Percentiles rank a stretch among this genome's conserved stretches.
Conservation (phyloP, 2,888 invertebrate species). For the Aleiodes leptofemur region DNA sequence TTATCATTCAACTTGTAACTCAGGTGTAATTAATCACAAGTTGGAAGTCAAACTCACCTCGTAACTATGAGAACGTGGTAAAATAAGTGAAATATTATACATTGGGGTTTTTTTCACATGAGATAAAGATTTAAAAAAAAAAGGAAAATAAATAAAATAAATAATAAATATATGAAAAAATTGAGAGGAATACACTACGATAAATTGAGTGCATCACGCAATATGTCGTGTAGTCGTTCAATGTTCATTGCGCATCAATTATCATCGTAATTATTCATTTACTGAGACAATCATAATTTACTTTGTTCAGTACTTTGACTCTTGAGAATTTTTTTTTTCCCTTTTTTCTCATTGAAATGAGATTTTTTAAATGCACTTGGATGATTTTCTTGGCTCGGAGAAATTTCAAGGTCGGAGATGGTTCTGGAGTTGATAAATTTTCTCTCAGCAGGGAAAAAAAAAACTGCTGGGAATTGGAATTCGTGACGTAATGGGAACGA, state of each 20-base stretch:
- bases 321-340: too few relatives aligned
- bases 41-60: too few relatives aligned
- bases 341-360: background rate
- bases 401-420: background rate
- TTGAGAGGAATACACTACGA: background rate
- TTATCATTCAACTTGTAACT: too few relatives aligned
- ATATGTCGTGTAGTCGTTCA: constrained; percentile 16
- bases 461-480: background rate
- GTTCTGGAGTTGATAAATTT: background rate
- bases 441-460: too few relatives aligned
- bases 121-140: too few relatives aligned
- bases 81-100: constrained; percentile 20
- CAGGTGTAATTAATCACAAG: too few relatives aligned
- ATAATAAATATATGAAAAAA: background rate
- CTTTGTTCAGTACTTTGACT: background rate
- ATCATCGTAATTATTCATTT: constrained; percentile 7
- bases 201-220: constrained; percentile 26
- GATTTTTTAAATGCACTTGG: background rate
- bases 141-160: background rate
- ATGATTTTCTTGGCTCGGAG: background rate
- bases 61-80: constrained; percentile 3
- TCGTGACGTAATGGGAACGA: background rate
- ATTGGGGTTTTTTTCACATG: constrained; percentile 1
- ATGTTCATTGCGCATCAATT: constrained; percentile 26
- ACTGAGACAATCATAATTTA: background rate